These are phyloP conservation scores for Gopherus evgoodei DNA, from an alignment of 2,113 vertebrate genomes.

Conservation along the genomic window DNA sequence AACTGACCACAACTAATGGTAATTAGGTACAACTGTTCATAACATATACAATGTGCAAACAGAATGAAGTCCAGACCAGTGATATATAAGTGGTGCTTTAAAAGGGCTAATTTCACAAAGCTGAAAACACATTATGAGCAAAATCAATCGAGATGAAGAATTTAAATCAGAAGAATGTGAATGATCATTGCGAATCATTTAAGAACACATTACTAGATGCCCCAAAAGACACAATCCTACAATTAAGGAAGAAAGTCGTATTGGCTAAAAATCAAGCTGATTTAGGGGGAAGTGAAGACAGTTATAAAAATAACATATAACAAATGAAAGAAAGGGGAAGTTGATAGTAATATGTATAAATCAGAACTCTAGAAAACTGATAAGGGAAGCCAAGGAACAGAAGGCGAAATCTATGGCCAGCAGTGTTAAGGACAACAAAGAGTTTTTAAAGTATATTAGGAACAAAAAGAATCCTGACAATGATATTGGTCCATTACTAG, in stretches of 20 bases:
- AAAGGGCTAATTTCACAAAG: not conserved
- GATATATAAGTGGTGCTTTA: not conserved
- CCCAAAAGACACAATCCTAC: not conserved
- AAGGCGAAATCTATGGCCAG: not conserved
- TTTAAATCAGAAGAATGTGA: not conserved
- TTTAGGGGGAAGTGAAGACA: not conserved
- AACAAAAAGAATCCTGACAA: not conserved
- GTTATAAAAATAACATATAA: not conserved
- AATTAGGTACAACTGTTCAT: not conserved
- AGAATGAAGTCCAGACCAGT: not conserved
- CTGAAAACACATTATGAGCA: not conserved
- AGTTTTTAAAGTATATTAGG: not conserved
- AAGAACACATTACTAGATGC: not conserved
- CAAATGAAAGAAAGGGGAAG: not conserved
- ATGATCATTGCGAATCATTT: not conserved
- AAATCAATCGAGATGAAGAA: not conserved
- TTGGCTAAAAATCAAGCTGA: not conserved
- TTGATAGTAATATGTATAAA: not conserved
- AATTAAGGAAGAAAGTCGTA: not conserved
- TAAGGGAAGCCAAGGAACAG: not conserved
- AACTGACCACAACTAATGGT: not conserved
- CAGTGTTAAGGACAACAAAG: not conserved
- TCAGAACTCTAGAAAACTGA: not conserved
- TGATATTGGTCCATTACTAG: not conserved
- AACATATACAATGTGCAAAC: not conserved